phyloP scores from a whole-genome alignment of 1,140 invertebrate species.

The Trichogramma pretiosum region DNA sequence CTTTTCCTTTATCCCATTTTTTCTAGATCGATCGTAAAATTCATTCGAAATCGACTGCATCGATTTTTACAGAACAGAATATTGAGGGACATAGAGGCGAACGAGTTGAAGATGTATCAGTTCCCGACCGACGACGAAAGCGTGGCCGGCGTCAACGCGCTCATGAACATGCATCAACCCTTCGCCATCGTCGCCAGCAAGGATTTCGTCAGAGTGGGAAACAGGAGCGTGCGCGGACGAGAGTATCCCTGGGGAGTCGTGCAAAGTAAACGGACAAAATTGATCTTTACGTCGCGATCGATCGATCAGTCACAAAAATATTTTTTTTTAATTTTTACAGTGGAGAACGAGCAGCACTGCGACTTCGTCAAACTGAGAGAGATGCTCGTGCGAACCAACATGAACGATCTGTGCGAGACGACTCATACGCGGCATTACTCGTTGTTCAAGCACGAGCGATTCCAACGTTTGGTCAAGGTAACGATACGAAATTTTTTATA shows the following conservation, averaged over 20 bases:
- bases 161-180: slow-evolving; percentile 91
- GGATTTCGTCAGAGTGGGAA: slow-evolving; percentile 92
- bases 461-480: no score
- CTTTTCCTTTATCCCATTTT: slow-evolving; percentile 39
- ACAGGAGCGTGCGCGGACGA: slow-evolving; percentile 87
- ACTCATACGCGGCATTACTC: no score
- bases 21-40: background rate
- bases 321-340: slow-evolving; percentile 49
- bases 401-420: slow-evolving; percentile 97
- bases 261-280: slow-evolving; percentile 57
- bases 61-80: slow-evolving; percentile 64
- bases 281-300: background rate
- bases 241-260: slow-evolving; percentile 99
- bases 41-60: slow-evolving; percentile 3
- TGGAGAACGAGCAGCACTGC: slow-evolving; percentile 98
- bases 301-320: background rate
- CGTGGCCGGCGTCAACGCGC: slow-evolving; percentile 78
- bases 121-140: slow-evolving; percentile 98
- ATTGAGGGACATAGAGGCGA: slow-evolving; percentile 71
- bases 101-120: slow-evolving; percentile 92
- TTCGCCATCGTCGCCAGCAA: slow-evolving; percentile 98
- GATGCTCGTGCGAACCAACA: slow-evolving; percentile 96
- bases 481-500: no score
- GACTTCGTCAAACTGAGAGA: slow-evolving; percentile 97
- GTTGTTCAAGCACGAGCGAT: no score